phyloP scores from a whole-genome alignment of 2,797 vertebrate species.

The Helostoma temminkii region DNA sequence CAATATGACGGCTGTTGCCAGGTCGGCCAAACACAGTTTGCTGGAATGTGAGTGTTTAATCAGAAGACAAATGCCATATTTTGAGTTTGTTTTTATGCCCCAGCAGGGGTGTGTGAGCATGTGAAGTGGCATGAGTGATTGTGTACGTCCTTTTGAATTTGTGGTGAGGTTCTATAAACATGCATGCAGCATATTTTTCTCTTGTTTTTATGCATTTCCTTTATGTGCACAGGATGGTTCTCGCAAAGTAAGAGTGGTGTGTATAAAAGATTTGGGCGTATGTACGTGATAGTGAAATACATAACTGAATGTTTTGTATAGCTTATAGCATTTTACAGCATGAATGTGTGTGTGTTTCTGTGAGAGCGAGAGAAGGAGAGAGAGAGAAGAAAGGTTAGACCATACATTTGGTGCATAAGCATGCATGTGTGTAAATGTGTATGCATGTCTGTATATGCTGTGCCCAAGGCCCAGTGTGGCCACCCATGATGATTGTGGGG shows the following conservation, averaged over 20 bases:
- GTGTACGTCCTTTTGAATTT: constrained; percentile 34
- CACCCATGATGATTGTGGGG: constrained; percentile 78
- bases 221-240: constrained; percentile 5
- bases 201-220: constrained; percentile 16
- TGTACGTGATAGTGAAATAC: constrained; percentile 9
- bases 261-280: neutral
- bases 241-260: neutral
- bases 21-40: constrained; percentile 63
- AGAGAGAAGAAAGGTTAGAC: neutral
- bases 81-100: constrained; percentile 82
- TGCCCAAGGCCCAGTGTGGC: constrained; percentile 58
- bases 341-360: constrained; percentile 15
- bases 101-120: constrained; percentile 51
- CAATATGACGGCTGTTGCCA: constrained; percentile 80
- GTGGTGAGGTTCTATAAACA: constrained; percentile 44
- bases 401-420: constrained; percentile 8
- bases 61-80: constrained; percentile 80
- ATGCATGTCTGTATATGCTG: constrained; percentile 18
- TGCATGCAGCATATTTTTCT: constrained; percentile 19
- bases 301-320: constrained; percentile 4
- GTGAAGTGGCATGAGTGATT: constrained; percentile 29
- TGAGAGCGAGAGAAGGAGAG: constrained; percentile 1
- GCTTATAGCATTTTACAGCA: no score
- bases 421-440: constrained; percentile 24
- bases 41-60: constrained; percentile 82